Percentiles rank a stretch among this genome's conserved stretches.
These are phyloP conservation scores for Parotocinclus haroldoi DNA, from an alignment of 2,797 vertebrate species.

Conservation along the genomic window DNA sequence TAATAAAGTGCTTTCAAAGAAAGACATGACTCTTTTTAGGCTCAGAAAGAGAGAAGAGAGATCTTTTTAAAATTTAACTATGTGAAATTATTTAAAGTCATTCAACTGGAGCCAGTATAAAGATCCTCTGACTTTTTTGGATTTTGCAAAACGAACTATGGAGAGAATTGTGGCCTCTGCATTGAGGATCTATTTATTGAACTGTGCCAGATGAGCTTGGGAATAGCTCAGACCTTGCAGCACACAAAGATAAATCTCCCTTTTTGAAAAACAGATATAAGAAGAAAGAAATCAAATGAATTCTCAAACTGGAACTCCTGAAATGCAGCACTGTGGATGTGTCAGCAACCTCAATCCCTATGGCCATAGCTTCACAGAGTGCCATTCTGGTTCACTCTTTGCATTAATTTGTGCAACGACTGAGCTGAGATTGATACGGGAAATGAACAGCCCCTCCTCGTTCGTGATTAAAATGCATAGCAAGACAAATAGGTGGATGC, in stretches of 20 bases:
- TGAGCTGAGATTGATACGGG: constrained; percentile 31
- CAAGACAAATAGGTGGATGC: constrained; percentile 14
- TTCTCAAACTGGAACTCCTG: constrained; percentile 57
- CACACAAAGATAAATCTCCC: constrained; percentile 28
- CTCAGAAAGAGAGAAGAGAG: constrained; percentile 57
- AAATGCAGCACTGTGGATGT: constrained; percentile 74
- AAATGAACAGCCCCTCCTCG: constrained; percentile 28
- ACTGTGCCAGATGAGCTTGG: constrained; percentile 79
- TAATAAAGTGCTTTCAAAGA: constrained; percentile 85
- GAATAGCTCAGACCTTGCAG: constrained; percentile 65
- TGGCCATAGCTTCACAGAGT: constrained; percentile 77
- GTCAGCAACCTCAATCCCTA: constrained; percentile 77
- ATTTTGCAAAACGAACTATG: constrained; percentile 71
- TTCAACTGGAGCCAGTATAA: constrained; percentile 98
- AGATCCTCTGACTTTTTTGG: constrained; percentile 68
- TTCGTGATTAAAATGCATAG: constrained; percentile 22
- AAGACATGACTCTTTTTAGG: constrained; percentile 80
- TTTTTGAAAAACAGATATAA: constrained; percentile 6
- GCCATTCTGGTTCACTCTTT: constrained; percentile 82
- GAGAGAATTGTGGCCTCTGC: constrained; percentile 64
- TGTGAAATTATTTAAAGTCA: constrained; percentile 96
- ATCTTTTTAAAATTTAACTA: constrained; percentile 85
- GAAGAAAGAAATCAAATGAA: constrained; percentile 27
- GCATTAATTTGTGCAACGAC: constrained; percentile 77
- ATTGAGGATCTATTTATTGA: constrained; percentile 86